These are phyloP conservation scores for Argyrosomus japonicus DNA, from an alignment of 2,113 vertebrate genomes.

Conservation along the genomic window DNA sequence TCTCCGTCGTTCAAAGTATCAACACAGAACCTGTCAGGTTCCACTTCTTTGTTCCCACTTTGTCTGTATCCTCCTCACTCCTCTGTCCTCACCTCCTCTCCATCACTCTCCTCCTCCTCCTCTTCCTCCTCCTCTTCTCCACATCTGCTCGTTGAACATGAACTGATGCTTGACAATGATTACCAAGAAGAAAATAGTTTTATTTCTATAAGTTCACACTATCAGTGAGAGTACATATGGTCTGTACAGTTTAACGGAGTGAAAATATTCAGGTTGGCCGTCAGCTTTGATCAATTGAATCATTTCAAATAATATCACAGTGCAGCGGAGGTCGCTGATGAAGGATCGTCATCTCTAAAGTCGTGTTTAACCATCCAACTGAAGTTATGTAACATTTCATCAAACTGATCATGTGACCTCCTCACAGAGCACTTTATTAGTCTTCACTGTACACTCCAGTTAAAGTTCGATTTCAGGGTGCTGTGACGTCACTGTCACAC, in stretches of 20 bases:
- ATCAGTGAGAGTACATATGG: constrained; percentile 44
- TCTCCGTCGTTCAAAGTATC: not conserved
- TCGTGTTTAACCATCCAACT: too few relatives aligned
- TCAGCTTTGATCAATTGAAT: constrained; percentile 31
- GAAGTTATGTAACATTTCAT: constrained; percentile 3
- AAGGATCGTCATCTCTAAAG: not conserved
- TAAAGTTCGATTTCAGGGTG: not conserved
- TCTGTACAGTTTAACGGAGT: constrained; percentile 54
- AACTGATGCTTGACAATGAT: constrained; percentile 67
- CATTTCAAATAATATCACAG: constrained; percentile 12
- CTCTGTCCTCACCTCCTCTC: constrained; percentile 15
- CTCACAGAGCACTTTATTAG: not conserved
- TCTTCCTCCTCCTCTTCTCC: constrained; percentile 9
- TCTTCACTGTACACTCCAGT: too few relatives aligned
- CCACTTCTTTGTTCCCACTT: not conserved
- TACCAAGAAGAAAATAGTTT: constrained; percentile 52
- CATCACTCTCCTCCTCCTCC: not conserved
- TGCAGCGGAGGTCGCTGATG: not conserved
- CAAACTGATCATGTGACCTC: not conserved
- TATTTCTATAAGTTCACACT: constrained; percentile 58
- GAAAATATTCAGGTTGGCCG: constrained; percentile 25
- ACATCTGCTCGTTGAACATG: constrained; percentile 44
- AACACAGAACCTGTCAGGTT: not conserved
- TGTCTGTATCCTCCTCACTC: not conserved
- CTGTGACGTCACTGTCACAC: not conserved